Evolutionary conservation across 2,888 invertebrate genomes (phyloP).

Genomic region (Cephalotes varians): DNA sequence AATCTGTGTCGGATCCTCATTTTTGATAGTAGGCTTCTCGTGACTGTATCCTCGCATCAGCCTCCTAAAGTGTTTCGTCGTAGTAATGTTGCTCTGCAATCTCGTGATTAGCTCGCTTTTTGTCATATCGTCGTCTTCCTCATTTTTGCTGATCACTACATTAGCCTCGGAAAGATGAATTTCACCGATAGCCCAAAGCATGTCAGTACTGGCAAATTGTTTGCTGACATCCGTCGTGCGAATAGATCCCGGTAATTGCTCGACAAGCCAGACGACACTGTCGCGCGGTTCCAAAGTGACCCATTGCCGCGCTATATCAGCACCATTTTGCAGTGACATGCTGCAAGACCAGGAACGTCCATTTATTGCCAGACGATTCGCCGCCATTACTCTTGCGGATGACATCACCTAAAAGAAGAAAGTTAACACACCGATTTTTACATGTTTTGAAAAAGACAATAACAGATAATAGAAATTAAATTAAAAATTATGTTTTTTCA

Average conservation of each 20-base stretch:
- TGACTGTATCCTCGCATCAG: slow-evolving; percentile 87
- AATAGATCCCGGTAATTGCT: slow-evolving; percentile 91
- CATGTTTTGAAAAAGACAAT: neutral
- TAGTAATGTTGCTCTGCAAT: slow-evolving; percentile 85
- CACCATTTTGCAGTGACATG: slow-evolving; percentile 91
- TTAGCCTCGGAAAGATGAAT: slow-evolving; percentile 87
- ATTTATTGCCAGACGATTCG: slow-evolving; percentile 92
- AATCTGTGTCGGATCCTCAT: slow-evolving; percentile 59
- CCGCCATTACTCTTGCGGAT: slow-evolving; percentile 92
- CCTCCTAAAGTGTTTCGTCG: slow-evolving; percentile 87
- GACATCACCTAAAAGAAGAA: slow-evolving; percentile 88
- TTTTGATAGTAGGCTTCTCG: slow-evolving; percentile 40
- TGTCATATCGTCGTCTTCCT: slow-evolving; percentile 30
- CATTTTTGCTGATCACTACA: slow-evolving; percentile 32
- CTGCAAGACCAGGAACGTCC: slow-evolving; percentile 91
- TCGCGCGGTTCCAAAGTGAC: slow-evolving; percentile 90
- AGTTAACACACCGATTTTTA: neutral
- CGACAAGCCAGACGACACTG: slow-evolving; percentile 90
- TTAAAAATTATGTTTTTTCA: neutral
- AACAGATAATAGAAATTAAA: neutral
- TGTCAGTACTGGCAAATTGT: slow-evolving; percentile 88
- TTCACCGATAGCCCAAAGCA: slow-evolving; percentile 91
- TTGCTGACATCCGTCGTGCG: slow-evolving; percentile 90
- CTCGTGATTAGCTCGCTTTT: slow-evolving; percentile 24
- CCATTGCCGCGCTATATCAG: slow-evolving; percentile 94